phyloP scores from a whole-genome alignment of 2,888 invertebrate species.

The Callyntrura guangdongensis region DNA sequence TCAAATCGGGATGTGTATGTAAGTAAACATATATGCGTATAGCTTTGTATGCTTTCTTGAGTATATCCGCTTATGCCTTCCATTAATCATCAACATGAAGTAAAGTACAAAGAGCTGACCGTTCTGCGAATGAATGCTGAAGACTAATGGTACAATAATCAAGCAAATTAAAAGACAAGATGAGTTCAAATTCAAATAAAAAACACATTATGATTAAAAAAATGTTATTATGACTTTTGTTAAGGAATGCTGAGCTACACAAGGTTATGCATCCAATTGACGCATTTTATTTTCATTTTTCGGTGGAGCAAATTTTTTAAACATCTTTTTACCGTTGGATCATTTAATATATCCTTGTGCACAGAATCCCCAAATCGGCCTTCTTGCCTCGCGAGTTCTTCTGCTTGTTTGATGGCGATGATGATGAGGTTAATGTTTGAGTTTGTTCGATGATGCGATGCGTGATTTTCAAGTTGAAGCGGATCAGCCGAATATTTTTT shows the following conservation, averaged over 20 bases:
- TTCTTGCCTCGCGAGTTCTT: constrained; percentile 30
- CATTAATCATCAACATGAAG: constrained; percentile 3
- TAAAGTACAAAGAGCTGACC: neutral
- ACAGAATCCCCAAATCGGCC: constrained; percentile 13
- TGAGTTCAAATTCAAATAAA: constrained; percentile 51
- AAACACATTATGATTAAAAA: constrained; percentile 19
- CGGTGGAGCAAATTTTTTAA: constrained; percentile 42
- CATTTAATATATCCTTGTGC: neutral
- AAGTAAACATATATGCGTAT: too few relatives aligned
- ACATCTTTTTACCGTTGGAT: constrained; percentile 51
- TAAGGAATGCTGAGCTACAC: constrained; percentile 15
- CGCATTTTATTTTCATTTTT: constrained; percentile 22
- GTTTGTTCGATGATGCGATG: constrained; percentile 42
- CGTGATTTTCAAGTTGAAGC: constrained; percentile 38
- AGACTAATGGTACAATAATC: constrained; percentile 37
- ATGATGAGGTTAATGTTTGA: constrained; percentile 55
- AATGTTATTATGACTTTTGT: constrained; percentile 15
- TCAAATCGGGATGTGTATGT: constrained; percentile 37
- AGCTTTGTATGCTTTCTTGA: too few relatives aligned
- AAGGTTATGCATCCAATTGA: constrained; percentile 25
- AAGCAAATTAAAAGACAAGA: constrained; percentile 47
- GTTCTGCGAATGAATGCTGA: constrained; percentile 16
- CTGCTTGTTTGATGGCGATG: constrained; percentile 24
- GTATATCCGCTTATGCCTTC: neutral
- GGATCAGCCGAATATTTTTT: constrained; percentile 49